These are phyloP conservation scores for Syngnathus floridae DNA, from an alignment of 2,113 vertebrate genomes.

Conservation along the genomic window DNA sequence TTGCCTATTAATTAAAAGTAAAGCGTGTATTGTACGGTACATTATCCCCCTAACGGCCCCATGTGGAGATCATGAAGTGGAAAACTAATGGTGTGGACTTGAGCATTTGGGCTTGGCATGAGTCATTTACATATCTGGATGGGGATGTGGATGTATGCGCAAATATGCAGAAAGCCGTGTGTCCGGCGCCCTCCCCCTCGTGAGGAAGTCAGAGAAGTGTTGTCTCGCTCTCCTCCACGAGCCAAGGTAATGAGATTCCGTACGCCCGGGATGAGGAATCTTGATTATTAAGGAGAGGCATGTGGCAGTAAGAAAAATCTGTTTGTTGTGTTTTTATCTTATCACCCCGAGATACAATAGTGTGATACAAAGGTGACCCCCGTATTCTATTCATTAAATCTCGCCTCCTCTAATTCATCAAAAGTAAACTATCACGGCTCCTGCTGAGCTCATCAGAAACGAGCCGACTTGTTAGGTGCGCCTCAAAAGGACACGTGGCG, in stretches of 20 bases:
- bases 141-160: slow-evolving; percentile 86
- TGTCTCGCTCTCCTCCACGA: slow-evolving; percentile 82
- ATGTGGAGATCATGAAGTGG: slow-evolving; percentile 99
- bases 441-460: slow-evolving; percentile 93
- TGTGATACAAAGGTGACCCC: slow-evolving; percentile 82
- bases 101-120: slow-evolving; percentile 93
- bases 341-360: slow-evolving; percentile 79
- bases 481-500: slow-evolving; percentile 78
- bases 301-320: slow-evolving; percentile 98
- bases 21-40: slow-evolving; percentile 98
- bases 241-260: slow-evolving; percentile 96
- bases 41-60: slow-evolving; percentile 99
- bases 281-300: slow-evolving; percentile 96
- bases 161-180: slow-evolving; percentile 88
- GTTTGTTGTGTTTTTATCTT: slow-evolving; percentile 71
- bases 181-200: slow-evolving; percentile 58
- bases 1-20: slow-evolving; percentile 99
- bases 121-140: slow-evolving; percentile 94
- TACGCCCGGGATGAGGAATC: slow-evolving; percentile 87
- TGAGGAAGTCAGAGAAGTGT: slow-evolving; percentile 70
- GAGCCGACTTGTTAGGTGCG: slow-evolving; percentile 80
- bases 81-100: slow-evolving; percentile 99
- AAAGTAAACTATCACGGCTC: slow-evolving; percentile 80
- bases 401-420: slow-evolving; percentile 91
- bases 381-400: slow-evolving; percentile 91